A percentile compares a stretch with the other conserved stretches of the same genome.
Conservation (phyloP, 2,888 invertebrate species). For the Tetrapedia diversipes region DNA sequence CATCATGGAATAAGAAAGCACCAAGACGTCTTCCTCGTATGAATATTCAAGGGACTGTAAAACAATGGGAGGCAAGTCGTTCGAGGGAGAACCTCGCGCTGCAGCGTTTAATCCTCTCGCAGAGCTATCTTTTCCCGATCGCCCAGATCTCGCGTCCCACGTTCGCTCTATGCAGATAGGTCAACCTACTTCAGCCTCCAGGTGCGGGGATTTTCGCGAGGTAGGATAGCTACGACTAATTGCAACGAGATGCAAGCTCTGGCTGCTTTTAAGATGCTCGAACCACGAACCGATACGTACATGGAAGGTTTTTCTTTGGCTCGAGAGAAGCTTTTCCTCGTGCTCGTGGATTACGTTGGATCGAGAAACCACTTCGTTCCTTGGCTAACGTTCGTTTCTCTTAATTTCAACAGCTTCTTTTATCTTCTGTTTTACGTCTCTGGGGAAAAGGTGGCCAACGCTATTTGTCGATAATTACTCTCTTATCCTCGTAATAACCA, state of each 20-base stretch:
- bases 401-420: neutral
- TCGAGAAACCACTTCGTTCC: neutral
- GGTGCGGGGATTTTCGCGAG: neutral
- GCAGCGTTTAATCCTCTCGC: slow-evolving; percentile 49
- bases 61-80: slow-evolving; percentile 62
- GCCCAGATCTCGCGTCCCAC: slow-evolving; percentile 17
- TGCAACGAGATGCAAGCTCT: neutral
- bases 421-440: neutral
- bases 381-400: neutral
- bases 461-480: too few species aligned
- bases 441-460: too few species aligned
- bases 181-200: slow-evolving; percentile 11
- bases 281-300: neutral
- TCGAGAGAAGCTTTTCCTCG: neutral
- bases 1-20: slow-evolving; percentile 73
- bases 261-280: neutral
- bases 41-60: slow-evolving; percentile 71
- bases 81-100: slow-evolving; percentile 19
- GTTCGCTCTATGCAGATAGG: slow-evolving; percentile 29
- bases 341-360: neutral
- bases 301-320: neutral
- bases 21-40: slow-evolving; percentile 62
- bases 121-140: slow-evolving; percentile 32
- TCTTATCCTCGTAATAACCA: too few species aligned
- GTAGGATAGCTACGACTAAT: slow-evolving; percentile 14